Base-by-base conservation (phyloP, 1,140 invertebrate species). In the Subanguina moxae region DNA sequence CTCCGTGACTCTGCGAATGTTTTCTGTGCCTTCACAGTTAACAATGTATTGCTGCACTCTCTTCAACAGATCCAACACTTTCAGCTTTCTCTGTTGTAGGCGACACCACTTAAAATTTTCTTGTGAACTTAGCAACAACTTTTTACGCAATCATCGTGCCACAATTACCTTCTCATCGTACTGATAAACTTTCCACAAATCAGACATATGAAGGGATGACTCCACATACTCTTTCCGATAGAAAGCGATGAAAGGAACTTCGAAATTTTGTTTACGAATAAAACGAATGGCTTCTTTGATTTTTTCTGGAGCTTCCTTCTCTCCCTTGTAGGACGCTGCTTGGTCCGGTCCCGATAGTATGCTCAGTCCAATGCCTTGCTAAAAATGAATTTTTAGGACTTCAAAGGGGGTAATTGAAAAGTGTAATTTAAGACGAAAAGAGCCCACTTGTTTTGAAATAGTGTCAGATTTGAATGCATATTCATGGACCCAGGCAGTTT, bases 141-240 rank as follows among this genome's bases (percentile, higher is more conserved):
- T 38, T 38, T 38, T 38, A 38, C 3, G 32, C 17, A 38, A 23
- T 27, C 25, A 23, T 9, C 19, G 30, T 43, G 48, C 88, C 87
- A 0, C 9, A 43, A n/a, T 73, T 32, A 74, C 89, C 86, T 77
- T 80, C 25, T 83, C 76, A 48, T 83, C 78, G 23, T 42, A 80
- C 43, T 72, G 90, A 83, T 94, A 98, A 0, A 99, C 90, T 82
- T 90, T 92, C 95, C 95, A 99, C 0, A 99, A 84, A 82, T 97
- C 94, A 78, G 93, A 92, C 23, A 97, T 93, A 65, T 89, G 92
- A 11, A 98, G 83, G 76, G 96, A 93, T 0, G 93, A 92, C 76
- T 92, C 89, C 0, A 97, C 91, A 81, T 97, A 94, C 83, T 99
- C 96, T 84, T 98, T 98, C 27, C 95, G 87, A 80, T 99, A 99